A percentile compares a stretch with the other conserved stretches of the same genome.
Conservation (phyloP, 1,140 invertebrate species). For the Sogatella furcifera region DNA sequence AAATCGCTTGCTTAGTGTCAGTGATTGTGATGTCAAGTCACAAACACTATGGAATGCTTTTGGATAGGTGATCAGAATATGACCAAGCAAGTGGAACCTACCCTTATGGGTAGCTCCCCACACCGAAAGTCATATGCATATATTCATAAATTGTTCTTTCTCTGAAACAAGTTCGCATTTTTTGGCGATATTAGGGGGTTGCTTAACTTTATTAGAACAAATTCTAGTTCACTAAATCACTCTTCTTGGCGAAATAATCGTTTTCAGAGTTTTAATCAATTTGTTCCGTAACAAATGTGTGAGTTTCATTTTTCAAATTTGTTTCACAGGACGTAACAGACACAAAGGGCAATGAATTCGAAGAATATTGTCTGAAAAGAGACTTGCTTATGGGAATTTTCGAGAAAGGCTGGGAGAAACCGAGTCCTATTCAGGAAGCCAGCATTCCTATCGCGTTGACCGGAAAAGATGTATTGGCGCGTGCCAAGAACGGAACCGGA, state of each 20-base stretch:
- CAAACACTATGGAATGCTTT: no score
- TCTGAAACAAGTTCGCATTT: no score
- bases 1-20: no score
- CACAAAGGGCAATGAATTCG: slow-evolving; percentile 98
- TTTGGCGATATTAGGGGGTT: no score
- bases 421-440: slow-evolving; percentile 98
- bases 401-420: slow-evolving; percentile 99
- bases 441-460: slow-evolving; percentile 96
- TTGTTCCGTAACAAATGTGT: background rate
- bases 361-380: slow-evolving; percentile 96
- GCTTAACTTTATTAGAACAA: background rate
- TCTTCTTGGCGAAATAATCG: background rate
- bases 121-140: no score
- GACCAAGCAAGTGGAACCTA: no score
- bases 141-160: no score
- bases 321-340: slow-evolving; percentile 89
- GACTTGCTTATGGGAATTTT: slow-evolving; percentile 99
- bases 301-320: background rate
- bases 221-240: background rate
- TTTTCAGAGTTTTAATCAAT: background rate
- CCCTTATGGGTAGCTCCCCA: no score
- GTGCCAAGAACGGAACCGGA: slow-evolving; percentile 99
- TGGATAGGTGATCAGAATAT: no score
- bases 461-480: slow-evolving; percentile 93
- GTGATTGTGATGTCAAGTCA: no score